Evolutionary conservation across 2,797 vertebrate genomes (phyloP).

Genomic region (Pygocentrus nattereri): DNA sequence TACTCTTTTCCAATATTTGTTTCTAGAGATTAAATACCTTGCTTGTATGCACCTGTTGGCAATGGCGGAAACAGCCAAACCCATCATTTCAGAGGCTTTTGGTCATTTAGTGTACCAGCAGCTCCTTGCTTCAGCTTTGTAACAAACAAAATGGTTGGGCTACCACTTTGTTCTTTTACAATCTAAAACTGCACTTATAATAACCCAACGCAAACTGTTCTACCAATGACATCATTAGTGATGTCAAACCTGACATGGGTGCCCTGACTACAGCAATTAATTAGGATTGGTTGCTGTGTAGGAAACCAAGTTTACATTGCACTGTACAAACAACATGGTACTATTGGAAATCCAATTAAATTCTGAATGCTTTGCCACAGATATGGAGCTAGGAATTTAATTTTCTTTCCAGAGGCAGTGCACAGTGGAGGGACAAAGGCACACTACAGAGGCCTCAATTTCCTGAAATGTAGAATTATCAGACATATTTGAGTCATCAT

Average conservation of each 20-base stretch:
- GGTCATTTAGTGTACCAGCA: neutral
- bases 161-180: neutral
- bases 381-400: slow-evolving; percentile 6
- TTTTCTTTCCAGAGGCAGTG: neutral
- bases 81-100: no score
- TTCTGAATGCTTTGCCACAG: neutral
- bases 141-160: neutral
- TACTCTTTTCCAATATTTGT: no score
- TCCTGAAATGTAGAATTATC: neutral
- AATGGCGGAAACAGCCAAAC: neutral
- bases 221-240: neutral
- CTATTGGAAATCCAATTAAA: slow-evolving; percentile 14
- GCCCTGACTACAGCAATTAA: neutral
- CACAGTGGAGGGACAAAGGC: neutral
- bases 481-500: neutral
- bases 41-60: no score
- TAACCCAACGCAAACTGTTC: neutral
- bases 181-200: neutral
- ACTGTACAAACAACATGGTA: slow-evolving; percentile 13
- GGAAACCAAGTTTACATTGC: slow-evolving; percentile 5
- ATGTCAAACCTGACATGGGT: neutral
- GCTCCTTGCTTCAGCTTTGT: neutral
- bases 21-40: no score
- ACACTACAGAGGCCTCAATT: neutral
- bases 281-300: neutral